phyloP scores from a whole-genome alignment of 2,797 vertebrate species.

The Prionace glauca region DNA sequence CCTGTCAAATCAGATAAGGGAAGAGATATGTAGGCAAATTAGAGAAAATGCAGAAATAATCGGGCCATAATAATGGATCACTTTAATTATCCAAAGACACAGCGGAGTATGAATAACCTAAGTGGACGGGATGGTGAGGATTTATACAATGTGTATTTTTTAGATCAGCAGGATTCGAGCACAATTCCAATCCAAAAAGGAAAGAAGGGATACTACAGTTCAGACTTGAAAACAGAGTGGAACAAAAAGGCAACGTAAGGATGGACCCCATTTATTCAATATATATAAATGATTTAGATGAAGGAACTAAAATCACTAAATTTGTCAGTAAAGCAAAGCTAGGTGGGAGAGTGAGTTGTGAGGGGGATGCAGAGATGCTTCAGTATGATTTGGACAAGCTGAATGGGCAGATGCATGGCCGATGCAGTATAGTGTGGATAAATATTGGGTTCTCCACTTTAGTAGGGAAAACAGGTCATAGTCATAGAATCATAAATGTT shows the following conservation, averaged over 20 bases:
- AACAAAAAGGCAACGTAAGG: neutral
- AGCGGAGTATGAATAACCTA: neutral
- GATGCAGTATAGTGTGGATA: too few relatives aligned
- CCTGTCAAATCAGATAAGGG: neutral
- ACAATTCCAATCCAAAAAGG: neutral
- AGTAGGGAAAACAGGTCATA: too few relatives aligned
- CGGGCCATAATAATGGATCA: neutral
- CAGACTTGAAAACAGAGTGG: neutral
- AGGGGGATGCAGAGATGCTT: too few relatives aligned
- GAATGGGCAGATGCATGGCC: too few relatives aligned
- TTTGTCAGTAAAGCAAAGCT: too few relatives aligned
- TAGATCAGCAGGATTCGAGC: neutral
- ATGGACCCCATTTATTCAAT: too few relatives aligned
- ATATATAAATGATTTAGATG: too few relatives aligned
- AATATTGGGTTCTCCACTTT: too few relatives aligned
- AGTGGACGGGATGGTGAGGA: neutral
- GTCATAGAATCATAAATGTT: too few relatives aligned
- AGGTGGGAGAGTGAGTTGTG: too few relatives aligned
- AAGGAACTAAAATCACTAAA: too few relatives aligned
- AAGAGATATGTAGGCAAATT: neutral
- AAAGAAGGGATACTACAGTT: neutral
- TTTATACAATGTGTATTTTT: neutral
- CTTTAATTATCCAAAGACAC: neutral
- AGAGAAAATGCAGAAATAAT: constrained; percentile 15
- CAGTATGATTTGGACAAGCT: too few relatives aligned